phyloP scores from a whole-genome alignment of 2,888 invertebrate species.

The Stratiomys singularior region DNA sequence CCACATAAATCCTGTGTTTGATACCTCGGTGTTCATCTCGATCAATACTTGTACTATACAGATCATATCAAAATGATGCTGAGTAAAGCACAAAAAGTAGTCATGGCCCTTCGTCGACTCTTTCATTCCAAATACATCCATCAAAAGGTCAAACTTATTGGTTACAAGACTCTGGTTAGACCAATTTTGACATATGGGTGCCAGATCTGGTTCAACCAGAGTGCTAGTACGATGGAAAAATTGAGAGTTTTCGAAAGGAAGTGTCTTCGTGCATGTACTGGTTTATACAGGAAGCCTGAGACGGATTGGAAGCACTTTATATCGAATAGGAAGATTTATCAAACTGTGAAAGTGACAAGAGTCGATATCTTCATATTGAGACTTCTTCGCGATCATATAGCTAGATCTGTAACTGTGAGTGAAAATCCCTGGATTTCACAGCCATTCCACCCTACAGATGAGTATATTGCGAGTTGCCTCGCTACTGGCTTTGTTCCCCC shows the following conservation, averaged over 20 bases:
- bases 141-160: no score
- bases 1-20: not conserved
- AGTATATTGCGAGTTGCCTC: no score
- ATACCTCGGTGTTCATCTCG: conserved; percentile 12
- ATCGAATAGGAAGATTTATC: no score
- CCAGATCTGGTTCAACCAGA: conserved; percentile 9
- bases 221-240: conserved; percentile 5
- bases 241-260: not conserved
- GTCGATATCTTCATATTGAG: no score
- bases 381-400: no score
- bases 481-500: no score
- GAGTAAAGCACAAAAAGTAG: not conserved
- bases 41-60: not conserved
- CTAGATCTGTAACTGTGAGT: no score
- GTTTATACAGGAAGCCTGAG: not conserved
- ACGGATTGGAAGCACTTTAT: no score
- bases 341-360: no score
- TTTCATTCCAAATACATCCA: not conserved
- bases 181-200: not conserved
- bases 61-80: not conserved
- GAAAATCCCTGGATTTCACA: no score
- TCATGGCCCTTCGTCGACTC: not conserved
- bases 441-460: no score
- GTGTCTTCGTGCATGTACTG: not conserved
- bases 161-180: not conserved